Base-by-base conservation (phyloP, 2,113 vertebrate genomes). In the Sigmodon hispidus region DNA sequence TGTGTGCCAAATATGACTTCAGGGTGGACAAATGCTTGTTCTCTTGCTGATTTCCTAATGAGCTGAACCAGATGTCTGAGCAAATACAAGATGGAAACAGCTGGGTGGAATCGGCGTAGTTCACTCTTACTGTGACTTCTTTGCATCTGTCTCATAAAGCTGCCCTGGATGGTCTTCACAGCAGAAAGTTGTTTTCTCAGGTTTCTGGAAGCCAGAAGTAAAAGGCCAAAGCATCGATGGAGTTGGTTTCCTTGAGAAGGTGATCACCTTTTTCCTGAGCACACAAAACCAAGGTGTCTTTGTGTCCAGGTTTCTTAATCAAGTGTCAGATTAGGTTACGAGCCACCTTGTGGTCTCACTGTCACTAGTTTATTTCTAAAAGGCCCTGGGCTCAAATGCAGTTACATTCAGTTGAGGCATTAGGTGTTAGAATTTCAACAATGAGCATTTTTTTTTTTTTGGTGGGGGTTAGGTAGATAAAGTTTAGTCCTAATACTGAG, bases 331-430 rank as follows among this genome's bases (percentile, higher is more conserved):
- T 3, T 10, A 31, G 55, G 34, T 52, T 12, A 75, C 55, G 3
- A n/a, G 0, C 36, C 29, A 0, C 3, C 21, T 61, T 29, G 12
- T 40, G 17, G 22, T 8, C 52, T 61, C 15, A 0, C 16, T 50
- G 72, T 24, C 59, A 16, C 26, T n/a, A 26, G 55, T 21, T 57
- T 50, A 43, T 24, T 77, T 5, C 16, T 9, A 3, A 57, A n/a
- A 72, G 31, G 17, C 24, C 63, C 34, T 81, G 3, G 3, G 29
- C 65, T 72, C 76, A 59, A 57, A 79, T 75, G 55, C 31, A 22
- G 24, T 34, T 36, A 36, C 29, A 13, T 24, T 26, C 40, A 55
- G 50, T n/a, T 5, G 26, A 63, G 76, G 45, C 7, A 17, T 31
- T 9, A 11, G 52, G 65, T 19, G 3, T 40, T 55, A 70, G 63